These are phyloP conservation scores for Leptinotarsa juncta DNA, from an alignment of 2,888 invertebrate species.

Conservation along the genomic window DNA sequence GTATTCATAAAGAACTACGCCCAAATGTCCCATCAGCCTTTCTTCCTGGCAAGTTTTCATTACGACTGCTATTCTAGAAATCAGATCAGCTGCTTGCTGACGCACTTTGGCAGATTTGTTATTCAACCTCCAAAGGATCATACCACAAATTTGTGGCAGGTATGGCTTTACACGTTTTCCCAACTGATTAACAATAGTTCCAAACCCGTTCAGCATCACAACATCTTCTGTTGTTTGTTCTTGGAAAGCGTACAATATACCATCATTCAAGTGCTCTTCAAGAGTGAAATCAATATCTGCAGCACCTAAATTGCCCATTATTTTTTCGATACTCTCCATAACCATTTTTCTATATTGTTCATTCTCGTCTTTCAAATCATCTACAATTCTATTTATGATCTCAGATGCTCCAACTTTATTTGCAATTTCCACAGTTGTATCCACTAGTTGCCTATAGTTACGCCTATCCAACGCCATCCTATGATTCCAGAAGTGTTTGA, in stretches of 20 bases:
- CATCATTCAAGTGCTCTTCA: constrained; percentile 99
- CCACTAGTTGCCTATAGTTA: constrained; percentile 97
- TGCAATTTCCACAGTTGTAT: constrained; percentile 99
- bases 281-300: constrained; percentile 97
- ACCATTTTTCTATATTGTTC: constrained; percentile 99
- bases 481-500: constrained; percentile 99
- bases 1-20: constrained; percentile 98
- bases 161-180: constrained; percentile 98
- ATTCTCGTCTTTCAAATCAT: constrained; percentile 99
- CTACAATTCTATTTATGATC: constrained; percentile 98
- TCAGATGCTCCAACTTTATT: constrained; percentile 99
- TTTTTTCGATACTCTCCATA: constrained; percentile 99
- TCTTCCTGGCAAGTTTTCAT: constrained; percentile 99
- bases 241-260: constrained; percentile 99
- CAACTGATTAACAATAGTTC: constrained; percentile 97
- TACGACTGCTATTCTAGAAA: constrained; percentile 96
- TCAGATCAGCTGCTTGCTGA: constrained; percentile 99
- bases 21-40: constrained; percentile 99
- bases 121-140: constrained; percentile 98
- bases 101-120: constrained; percentile 99
- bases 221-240: constrained; percentile 99
- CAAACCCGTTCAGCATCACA: constrained; percentile 99
- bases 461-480: constrained; percentile 98
- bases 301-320: constrained; percentile 96
- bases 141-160: constrained; percentile 99